Conservation (phyloP, 2,113 vertebrate species). For the Pantherophis guttatus region DNA sequence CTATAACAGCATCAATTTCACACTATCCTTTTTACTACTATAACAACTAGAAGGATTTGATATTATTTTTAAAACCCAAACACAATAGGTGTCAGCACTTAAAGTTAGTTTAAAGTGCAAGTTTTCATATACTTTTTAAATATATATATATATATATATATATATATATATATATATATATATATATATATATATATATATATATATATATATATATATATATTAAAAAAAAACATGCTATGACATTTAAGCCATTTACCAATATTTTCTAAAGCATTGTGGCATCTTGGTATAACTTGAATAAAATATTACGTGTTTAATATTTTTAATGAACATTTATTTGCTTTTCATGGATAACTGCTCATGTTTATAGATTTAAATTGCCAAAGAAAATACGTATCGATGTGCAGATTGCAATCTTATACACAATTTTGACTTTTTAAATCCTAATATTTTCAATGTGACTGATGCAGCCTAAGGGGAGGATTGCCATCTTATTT, state of each 20-base stretch:
- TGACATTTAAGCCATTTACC: constrained; percentile 21
- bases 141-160: no score
- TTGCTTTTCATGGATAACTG: constrained; percentile 22
- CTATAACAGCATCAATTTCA: constrained; percentile 79
- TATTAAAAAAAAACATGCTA: background rate
- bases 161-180: no score
- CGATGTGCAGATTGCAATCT: background rate
- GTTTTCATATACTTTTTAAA: constrained; percentile 22
- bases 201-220: no score
- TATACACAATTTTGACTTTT: background rate
- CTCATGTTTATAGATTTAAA: background rate
- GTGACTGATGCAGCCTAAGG: background rate
- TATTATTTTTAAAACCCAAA: constrained; percentile 68
- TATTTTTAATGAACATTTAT: constrained; percentile 25
- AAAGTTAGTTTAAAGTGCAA: constrained; percentile 23
- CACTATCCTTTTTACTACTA: constrained; percentile 76
- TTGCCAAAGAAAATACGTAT: background rate
- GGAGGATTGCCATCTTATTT: background rate
- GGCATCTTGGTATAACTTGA: constrained; percentile 15
- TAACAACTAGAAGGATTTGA: constrained; percentile 67
- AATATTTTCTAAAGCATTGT: constrained; percentile 41
- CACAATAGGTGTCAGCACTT: constrained; percentile 45
- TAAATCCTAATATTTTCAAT: background rate
- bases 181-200: no score
- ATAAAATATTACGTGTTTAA: background rate